Percentiles rank a stretch among this genome's conserved stretches.
Conservation (phyloP, 2,888 invertebrate genomes). For the Mesoligia furuncula region DNA sequence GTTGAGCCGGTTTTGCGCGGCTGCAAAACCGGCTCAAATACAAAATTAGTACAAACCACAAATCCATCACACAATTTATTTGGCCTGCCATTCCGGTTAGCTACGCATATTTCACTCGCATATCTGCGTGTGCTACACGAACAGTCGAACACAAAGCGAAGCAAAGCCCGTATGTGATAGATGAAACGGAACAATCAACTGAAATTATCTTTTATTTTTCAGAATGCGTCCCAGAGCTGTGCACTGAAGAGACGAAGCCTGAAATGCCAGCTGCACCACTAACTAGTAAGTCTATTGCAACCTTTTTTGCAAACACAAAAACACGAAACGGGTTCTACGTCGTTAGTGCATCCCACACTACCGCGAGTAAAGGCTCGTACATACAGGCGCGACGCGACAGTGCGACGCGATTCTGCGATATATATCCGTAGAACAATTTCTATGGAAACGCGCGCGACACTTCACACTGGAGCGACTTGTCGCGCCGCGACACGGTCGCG, state of each 20-base stretch:
- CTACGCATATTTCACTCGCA: not conserved
- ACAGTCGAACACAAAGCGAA: not conserved
- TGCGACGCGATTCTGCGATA: too few species aligned
- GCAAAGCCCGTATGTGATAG: not conserved
- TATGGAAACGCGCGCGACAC: too few species aligned
- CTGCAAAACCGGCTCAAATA: constrained; percentile 1
- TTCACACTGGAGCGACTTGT: too few species aligned
- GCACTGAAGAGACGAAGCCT: constrained; percentile 77
- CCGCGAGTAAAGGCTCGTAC: too few species aligned
- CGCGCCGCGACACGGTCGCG: too few species aligned
- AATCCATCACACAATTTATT: constrained; percentile 9
- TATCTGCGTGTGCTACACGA: not conserved
- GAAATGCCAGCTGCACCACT: constrained; percentile 75
- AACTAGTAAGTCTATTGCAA: constrained; percentile 77
- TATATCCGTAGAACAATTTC: too few species aligned
- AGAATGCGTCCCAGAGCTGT: constrained; percentile 80
- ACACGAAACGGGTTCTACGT: not conserved
- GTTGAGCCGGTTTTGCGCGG: not conserved
- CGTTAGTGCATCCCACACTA: constrained; percentile 9
- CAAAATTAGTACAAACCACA: constrained; percentile 24
- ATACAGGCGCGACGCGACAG: too few species aligned
- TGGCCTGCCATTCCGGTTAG: not conserved
- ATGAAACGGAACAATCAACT: constrained; percentile 1
- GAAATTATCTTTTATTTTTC: constrained; percentile 65
- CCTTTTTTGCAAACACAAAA: constrained; percentile 4